Percentiles rank a stretch among this genome's conserved stretches.
These are phyloP conservation scores for Hirundo rustica DNA, from an alignment of 2,797 vertebrate species.

Conservation along the genomic window DNA sequence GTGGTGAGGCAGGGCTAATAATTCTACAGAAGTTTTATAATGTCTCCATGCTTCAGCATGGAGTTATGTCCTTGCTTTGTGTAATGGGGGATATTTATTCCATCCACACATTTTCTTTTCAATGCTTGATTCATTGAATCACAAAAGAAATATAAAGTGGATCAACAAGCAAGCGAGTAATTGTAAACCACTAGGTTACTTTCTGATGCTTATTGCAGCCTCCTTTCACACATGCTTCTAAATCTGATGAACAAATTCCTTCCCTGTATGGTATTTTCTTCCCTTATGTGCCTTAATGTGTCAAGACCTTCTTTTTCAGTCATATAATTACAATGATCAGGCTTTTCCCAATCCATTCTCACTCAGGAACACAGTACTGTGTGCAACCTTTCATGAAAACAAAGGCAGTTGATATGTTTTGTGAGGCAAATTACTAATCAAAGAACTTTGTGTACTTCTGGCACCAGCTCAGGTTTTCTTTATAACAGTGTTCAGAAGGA, in stretches of 20 bases:
- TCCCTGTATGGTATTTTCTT: constrained; percentile 35
- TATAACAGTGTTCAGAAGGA: neutral
- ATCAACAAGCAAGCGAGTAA: constrained; percentile 63
- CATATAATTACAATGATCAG: constrained; percentile 34
- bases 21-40: constrained; percentile 65
- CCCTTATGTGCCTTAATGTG: constrained; percentile 10
- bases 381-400: constrained; percentile 23
- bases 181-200: constrained; percentile 45
- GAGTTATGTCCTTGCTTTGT: constrained; percentile 70
- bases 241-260: constrained; percentile 62
- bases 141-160: constrained; percentile 69
- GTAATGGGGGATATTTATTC: constrained; percentile 65
- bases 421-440: constrained; percentile 9
- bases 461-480: neutral
- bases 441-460: neutral
- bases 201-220: constrained; percentile 56
- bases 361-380: neutral
- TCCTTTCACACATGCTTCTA: constrained; percentile 39
- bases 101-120: constrained; percentile 64
- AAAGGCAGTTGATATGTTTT: constrained; percentile 15
- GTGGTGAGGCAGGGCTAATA: constrained; percentile 70
- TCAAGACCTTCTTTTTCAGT: constrained; percentile 37
- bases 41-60: constrained; percentile 47
- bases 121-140: constrained; percentile 61
- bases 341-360: neutral